Base-by-base conservation (phyloP, 1,140 invertebrate species). In the Dendroctonus ponderosae region DNA sequence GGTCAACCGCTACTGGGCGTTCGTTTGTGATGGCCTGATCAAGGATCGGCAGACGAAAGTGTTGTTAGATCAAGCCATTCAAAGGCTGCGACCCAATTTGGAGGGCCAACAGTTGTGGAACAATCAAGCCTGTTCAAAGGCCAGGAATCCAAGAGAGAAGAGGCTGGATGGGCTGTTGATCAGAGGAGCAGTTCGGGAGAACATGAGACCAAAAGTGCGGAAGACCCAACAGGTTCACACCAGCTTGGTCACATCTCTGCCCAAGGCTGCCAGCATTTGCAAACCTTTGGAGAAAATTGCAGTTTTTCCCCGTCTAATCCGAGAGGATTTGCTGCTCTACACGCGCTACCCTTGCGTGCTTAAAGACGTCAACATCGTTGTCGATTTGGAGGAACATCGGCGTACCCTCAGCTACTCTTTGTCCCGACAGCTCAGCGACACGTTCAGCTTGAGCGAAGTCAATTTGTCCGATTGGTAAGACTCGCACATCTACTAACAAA, bases 1-100 rank as follows among this genome's bases (percentile, higher is more conserved):
- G 60, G 63, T 72, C 12, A 68, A 70, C 54, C n/a, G 5, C 6
- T 69, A 68, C 41, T 72, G 71, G 71, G 50, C 69, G 2, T 68
- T 62, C 42, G 66, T 46, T 9, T 49, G 64, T 8, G 49, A 63
- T 14, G 62, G 67, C 5, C 11, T 72, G 6, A n/a, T 68, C n/a
- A 70, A 70, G 64, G 71, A 72, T 12, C 52, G 49, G 15, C 65
- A 64, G 41, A 39, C 43, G 0, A 48, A 51, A 37, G 46, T 53
- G 40, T 43, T 58, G 5, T 11, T 72, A 11, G 42, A 70, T 14
- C 48, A 67, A 39, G 15, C 43, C 8, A 43, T 70, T 3, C 64
- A 49, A 37, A 69, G 54, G 62, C 48, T 14, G 40, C 37, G 44
- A 48, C 51, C 26, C 26, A 26, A 1, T 26, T 26, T 26, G 57